Percentiles rank a stretch among this genome's conserved stretches.
phyloP scores from a whole-genome alignment of 2,888 invertebrate genomes.

The Cryptops parisi region DNA sequence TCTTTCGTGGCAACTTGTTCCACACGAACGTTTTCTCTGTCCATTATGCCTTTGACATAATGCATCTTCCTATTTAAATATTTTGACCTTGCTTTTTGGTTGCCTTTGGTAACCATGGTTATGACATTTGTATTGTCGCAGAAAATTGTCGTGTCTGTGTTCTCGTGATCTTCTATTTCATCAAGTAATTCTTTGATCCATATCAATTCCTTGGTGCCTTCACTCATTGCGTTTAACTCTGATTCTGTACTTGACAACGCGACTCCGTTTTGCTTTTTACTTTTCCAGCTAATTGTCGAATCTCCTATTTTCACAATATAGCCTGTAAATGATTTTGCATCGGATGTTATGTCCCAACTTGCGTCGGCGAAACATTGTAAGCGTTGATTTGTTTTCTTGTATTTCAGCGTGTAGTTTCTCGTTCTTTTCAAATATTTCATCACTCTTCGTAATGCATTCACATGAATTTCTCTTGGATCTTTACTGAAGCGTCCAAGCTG shows the following conservation, averaged over 20 bases:
- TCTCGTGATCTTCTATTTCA: not conserved
- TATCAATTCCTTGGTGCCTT: not conserved
- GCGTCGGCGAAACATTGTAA: not conserved
- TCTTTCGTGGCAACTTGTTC: no score
- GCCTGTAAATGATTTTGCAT: conserved; percentile 1
- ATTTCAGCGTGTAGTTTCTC: not conserved
- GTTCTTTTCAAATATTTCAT: conserved; percentile 17
- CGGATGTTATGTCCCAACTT: not conserved
- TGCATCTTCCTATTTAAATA: no score
- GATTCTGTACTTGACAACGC: conserved; percentile 1
- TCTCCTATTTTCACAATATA: not conserved
- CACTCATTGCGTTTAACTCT: conserved; percentile 2
- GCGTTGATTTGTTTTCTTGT: not conserved
- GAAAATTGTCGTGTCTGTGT: not conserved
- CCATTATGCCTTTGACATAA: no score
- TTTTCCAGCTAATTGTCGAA: conserved; percentile 1
- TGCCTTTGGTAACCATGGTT: no score
- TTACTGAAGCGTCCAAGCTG: conserved; percentile 1
- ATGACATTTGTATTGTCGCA: no score
- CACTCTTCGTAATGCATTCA: conserved; percentile 18
- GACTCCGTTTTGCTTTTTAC: not conserved
- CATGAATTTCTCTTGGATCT: conserved; percentile 16
- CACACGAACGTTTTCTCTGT: no score
- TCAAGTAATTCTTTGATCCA: not conserved
- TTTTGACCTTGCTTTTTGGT: no score